phyloP scores from a whole-genome alignment of 2,888 invertebrate species.

The Caradrina kadenii region DNA sequence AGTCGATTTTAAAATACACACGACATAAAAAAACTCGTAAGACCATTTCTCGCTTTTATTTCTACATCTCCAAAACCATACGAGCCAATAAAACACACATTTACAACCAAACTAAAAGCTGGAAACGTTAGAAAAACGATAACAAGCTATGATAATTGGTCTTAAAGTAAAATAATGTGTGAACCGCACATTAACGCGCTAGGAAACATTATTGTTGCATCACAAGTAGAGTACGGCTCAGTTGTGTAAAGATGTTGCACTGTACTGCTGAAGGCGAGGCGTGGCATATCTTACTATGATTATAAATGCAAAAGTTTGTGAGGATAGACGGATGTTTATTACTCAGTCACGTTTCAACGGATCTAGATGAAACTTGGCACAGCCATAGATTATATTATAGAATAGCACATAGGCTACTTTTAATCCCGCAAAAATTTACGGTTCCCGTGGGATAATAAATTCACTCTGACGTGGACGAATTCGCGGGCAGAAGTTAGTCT shows the following conservation, averaged over 20 bases:
- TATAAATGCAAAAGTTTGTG: too few relatives aligned
- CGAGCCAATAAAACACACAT: neutral
- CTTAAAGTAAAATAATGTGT: constrained; percentile 61
- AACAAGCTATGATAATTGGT: constrained; percentile 49
- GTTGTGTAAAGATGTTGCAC: constrained; percentile 67
- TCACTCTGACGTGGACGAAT: too few relatives aligned
- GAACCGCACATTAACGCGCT: constrained; percentile 56
- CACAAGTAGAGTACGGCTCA: constrained; percentile 54
- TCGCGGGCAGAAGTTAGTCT: too few relatives aligned
- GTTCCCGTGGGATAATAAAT: too few relatives aligned
- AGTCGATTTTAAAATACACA: too few relatives aligned
- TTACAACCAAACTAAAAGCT: constrained; percentile 13
- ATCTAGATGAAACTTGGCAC: too few relatives aligned
- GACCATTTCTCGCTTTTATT: neutral
- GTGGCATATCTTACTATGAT: constrained; percentile 42
- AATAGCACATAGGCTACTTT: too few relatives aligned
- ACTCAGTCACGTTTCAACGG: too few relatives aligned
- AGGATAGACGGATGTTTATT: too few relatives aligned
- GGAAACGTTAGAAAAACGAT: constrained; percentile 27
- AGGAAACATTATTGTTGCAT: constrained; percentile 64
- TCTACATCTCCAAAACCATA: constrained; percentile 12
- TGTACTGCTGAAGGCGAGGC: constrained; percentile 41
- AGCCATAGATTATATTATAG: too few relatives aligned
- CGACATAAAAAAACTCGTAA: neutral
- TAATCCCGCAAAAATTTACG: too few relatives aligned